Percentiles rank a stretch among this genome's conserved stretches.
Evolutionary conservation across 2,888 invertebrate species (phyloP).

Genomic region (Drosophila subquinaria): DNA sequence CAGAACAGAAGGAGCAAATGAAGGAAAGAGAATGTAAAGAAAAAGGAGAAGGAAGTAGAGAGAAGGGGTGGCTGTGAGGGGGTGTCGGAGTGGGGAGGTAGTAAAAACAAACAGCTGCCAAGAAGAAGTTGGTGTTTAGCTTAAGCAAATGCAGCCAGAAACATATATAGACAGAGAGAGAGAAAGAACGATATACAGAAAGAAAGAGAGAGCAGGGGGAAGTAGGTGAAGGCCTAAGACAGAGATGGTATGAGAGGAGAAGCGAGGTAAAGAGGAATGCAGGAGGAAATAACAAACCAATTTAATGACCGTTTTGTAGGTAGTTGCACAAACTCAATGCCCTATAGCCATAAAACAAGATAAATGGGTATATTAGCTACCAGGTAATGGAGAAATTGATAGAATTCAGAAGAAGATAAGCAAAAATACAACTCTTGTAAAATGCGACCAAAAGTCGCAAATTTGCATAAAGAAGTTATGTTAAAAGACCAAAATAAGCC

Average conservation of each 20-base stretch:
- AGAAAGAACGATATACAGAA: background rate
- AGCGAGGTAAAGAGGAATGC: background rate
- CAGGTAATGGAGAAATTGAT: too few relatives aligned
- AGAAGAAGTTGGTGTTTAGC: conserved; percentile 65
- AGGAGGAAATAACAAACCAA: conserved; percentile 10
- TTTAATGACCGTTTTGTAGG: conserved; percentile 46
- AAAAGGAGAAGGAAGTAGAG: background rate
- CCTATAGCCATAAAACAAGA: conserved; percentile 9
- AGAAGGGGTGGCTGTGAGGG: background rate
- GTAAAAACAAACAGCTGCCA: conserved; percentile 74
- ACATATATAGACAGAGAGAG: background rate
- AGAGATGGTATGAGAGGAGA: background rate
- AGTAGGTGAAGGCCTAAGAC: background rate
- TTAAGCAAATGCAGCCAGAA: conserved; percentile 69
- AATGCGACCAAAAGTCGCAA: too few relatives aligned
- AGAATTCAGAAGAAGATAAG: too few relatives aligned
- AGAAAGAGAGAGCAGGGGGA: background rate
- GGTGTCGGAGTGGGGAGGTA: background rate
- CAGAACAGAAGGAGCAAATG: conserved; percentile 6
- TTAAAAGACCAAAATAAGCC: too few relatives aligned
- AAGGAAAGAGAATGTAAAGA: background rate
- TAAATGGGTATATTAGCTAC: background rate
- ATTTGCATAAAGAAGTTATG: too few relatives aligned
- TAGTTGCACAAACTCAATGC: conserved; percentile 29
- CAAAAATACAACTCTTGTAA: too few relatives aligned